Evolutionary conservation across 2,797 vertebrate genomes (phyloP), one percentile per base, ranked within the genome.

Genomic region (Megalops cyprinoides): DNA sequence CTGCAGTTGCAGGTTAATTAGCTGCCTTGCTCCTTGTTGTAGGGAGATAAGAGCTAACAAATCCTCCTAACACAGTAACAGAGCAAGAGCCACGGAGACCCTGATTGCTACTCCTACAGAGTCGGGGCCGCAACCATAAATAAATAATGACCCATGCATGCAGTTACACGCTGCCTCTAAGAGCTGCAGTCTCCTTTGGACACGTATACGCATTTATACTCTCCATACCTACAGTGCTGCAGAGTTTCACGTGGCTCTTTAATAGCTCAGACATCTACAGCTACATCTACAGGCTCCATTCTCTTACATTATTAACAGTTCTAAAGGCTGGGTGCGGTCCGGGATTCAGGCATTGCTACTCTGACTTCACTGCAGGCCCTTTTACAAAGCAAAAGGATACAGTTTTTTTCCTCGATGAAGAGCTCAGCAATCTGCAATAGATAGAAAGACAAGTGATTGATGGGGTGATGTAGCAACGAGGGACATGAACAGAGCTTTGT

Each of bases 361-460:
- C 20, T 71, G 62, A 31, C 0, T 49, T 53, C 20, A 28, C 25
- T 53, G 48, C 53, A 55, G 2, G 53, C 2, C 53, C 28, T 6
- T 15, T 14, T 18, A n/a, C 37, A 78, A 31, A 25, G 39, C 77
- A 6, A 90, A 93, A 95, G 94, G 94, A 95, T 95, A 95, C 95
- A 95, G 49, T 95, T 95, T 87, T 95, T 94, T 87, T 94, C 93
- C 31, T 90, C 88, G 87, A 94, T 94, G 90, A 94, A 95, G 84
- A 95, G 92, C 83, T 95, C 94, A 80, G 94, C 95, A 73, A 95
- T 95, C 95, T 95, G 92, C 51, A 87, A 91, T 85, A 83, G 74
- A 91, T 28, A 90, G 18, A 84, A 82, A 82, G 83, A 87, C 74
- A 88, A 78, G 44, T 84, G 73, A 80, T 71, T 83, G 53, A 82